phyloP scores from a whole-genome alignment of 1,140 invertebrate species.

The Papilio polytes region DNA sequence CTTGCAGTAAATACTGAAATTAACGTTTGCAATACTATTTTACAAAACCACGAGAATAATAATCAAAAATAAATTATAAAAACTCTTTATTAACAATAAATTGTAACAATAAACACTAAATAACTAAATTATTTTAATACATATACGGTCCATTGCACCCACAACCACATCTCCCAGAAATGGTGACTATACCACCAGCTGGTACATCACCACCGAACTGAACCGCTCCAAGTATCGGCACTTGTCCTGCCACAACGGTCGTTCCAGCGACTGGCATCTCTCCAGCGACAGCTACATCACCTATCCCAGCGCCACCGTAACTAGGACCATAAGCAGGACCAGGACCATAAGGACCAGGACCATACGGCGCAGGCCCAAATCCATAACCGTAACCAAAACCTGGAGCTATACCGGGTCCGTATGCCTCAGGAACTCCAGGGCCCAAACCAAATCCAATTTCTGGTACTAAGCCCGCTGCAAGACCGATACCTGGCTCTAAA shows the following conservation, averaged over 20 bases:
- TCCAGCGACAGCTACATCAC: slow-evolving; percentile 53
- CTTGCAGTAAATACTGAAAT: no score
- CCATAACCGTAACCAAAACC: slow-evolving; percentile 18
- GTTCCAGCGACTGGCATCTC: slow-evolving; percentile 57
- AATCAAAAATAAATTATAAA: no score
- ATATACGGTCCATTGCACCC: slow-evolving; percentile 43
- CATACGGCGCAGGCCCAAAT: background rate
- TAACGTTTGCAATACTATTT: no score
- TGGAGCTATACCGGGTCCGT: slow-evolving; percentile 13
- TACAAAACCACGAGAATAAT: no score
- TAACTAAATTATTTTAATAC: slow-evolving; percentile 32
- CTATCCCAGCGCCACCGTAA: slow-evolving; percentile 57
- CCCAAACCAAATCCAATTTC: slow-evolving; percentile 17
- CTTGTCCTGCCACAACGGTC: slow-evolving; percentile 53
- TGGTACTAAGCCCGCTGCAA: background rate
- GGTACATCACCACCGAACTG: slow-evolving; percentile 52
- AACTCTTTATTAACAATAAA: no score
- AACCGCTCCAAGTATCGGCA: slow-evolving; percentile 58
- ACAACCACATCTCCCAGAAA: slow-evolving; percentile 56
- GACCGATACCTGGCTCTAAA: background rate
- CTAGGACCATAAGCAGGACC: slow-evolving; percentile 40
- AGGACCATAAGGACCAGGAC: slow-evolving; percentile 22
- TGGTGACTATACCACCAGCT: slow-evolving; percentile 58
- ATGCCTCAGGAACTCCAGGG: background rate
- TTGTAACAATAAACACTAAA: no score